Conservation (phyloP, 64 coral and sea anemone genomes). For the Dendrophyllia cribrosa region DNA sequence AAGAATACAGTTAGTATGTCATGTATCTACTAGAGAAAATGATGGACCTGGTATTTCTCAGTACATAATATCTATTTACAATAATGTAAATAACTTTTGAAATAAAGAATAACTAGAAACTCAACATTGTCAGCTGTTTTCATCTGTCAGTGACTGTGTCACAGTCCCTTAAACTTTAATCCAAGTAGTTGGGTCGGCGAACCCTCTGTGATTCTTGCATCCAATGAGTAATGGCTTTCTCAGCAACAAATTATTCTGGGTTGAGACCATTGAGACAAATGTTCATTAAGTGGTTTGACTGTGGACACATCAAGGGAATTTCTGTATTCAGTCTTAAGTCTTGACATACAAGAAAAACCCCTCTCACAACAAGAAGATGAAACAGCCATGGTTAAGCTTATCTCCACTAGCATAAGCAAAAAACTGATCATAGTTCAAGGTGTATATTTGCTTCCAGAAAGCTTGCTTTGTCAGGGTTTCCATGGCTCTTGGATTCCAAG, state of each 20-base stretch:
- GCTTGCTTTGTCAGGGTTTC: slow-evolving; percentile 37
- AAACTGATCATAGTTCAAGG: slow-evolving; percentile 1
- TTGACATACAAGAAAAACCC: slow-evolving; percentile 48
- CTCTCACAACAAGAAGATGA: slow-evolving; percentile 44
- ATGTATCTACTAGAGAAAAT: too few species aligned
- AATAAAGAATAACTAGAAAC: too few species aligned
- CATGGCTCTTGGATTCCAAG: slow-evolving; percentile 44
- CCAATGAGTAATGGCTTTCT: slow-evolving; percentile 63
- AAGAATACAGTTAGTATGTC: too few species aligned
- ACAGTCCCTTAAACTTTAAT: too few species aligned
- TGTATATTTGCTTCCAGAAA: slow-evolving; percentile 46
- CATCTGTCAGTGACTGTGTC: too few species aligned
- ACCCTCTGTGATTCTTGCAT: slow-evolving; percentile 33
- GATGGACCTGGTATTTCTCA: too few species aligned
- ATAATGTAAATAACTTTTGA: too few species aligned
- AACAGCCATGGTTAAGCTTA: slow-evolving; percentile 27
- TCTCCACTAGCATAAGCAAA: slow-evolving; percentile 41
- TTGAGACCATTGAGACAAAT: slow-evolving; percentile 66
- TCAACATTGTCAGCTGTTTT: too few species aligned
- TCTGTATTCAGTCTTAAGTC: slow-evolving; percentile 50
- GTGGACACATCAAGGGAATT: slow-evolving; percentile 74
- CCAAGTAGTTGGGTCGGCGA: neutral
- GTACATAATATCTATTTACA: too few species aligned
- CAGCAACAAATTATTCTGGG: slow-evolving; percentile 64
- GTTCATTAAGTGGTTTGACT: slow-evolving; percentile 49